Percentiles rank a stretch among this genome's conserved stretches.
These are phyloP conservation scores for Liolophura sinensis DNA, from an alignment of 1,140 invertebrate species.

Conservation along the genomic window DNA sequence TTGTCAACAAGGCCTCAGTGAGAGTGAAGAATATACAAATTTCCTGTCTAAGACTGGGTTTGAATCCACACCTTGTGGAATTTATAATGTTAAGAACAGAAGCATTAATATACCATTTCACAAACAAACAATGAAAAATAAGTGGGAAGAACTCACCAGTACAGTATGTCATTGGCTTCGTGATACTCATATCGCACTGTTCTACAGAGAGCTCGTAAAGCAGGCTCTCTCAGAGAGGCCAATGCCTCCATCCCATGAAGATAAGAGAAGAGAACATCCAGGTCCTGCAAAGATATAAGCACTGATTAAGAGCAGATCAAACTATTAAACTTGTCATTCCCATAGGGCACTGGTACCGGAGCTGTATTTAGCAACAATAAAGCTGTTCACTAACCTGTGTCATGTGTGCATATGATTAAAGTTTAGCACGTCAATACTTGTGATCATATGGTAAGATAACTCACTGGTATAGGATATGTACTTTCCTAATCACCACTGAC, in stretches of 20 bases:
- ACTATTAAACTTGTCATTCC: too few relatives aligned
- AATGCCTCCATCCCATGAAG: slow-evolving; percentile 75
- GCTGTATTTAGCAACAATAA: too few relatives aligned
- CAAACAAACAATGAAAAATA: not conserved
- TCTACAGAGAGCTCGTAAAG: slow-evolving; percentile 71
- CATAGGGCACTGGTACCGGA: too few relatives aligned
- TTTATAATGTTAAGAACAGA: not conserved
- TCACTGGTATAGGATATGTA: too few relatives aligned
- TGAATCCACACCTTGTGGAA: not conserved
- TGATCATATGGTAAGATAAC: too few relatives aligned
- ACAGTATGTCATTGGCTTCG: slow-evolving; percentile 78
- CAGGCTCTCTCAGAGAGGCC: slow-evolving; percentile 71
- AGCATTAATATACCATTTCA: not conserved
- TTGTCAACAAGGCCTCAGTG: too few relatives aligned
- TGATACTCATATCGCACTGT: slow-evolving; percentile 75
- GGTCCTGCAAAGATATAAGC: slow-evolving; percentile 64
- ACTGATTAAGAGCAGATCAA: not conserved
- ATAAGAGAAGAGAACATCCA: slow-evolving; percentile 77
- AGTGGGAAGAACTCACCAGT: slow-evolving; percentile 69
- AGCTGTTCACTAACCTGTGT: too few relatives aligned
- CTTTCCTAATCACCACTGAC: too few relatives aligned
- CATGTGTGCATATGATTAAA: too few relatives aligned
- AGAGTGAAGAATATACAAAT: not conserved
- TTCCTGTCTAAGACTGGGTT: not conserved
- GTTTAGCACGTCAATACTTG: too few relatives aligned